Conservation (phyloP, 2,888 invertebrate genomes). For the Halictus ligatus region DNA sequence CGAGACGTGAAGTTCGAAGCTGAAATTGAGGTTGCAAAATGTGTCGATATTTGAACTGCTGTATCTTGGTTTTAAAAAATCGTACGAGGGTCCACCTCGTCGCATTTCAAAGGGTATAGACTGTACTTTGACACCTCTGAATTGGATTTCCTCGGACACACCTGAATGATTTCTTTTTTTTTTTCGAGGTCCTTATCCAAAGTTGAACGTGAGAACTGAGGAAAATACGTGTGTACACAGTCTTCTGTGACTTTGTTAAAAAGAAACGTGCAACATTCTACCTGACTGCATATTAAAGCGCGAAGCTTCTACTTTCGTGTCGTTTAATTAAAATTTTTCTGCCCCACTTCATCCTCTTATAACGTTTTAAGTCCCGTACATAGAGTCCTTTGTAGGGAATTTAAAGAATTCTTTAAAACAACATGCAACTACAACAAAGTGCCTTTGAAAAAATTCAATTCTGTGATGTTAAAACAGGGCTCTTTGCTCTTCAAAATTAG, state of each 20-base stretch:
- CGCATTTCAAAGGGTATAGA: too few relatives aligned
- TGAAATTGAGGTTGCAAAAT: background rate
- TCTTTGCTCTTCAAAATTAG: background rate
- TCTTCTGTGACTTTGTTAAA: too few relatives aligned
- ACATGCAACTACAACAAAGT: background rate
- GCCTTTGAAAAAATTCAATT: background rate
- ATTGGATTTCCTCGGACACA: too few relatives aligned
- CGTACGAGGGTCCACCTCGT: background rate
- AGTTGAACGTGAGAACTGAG: too few relatives aligned
- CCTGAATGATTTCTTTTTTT: too few relatives aligned
- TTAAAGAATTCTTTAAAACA: background rate
- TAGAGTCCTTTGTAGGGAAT: background rate
- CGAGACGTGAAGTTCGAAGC: background rate
- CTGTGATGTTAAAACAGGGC: background rate
- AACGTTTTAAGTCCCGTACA: background rate
- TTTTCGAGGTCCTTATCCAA: too few relatives aligned
- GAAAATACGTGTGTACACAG: too few relatives aligned
- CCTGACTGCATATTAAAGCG: background rate
- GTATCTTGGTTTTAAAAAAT: background rate
- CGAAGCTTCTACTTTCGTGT: background rate
- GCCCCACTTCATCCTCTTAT: background rate
- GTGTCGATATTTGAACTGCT: background rate
- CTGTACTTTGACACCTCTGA: too few relatives aligned
- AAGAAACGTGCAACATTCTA: background rate
- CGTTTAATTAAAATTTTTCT: background rate